These are phyloP conservation scores for Planococcus citri DNA, from an alignment of 1,140 invertebrate genomes.

Conservation along the genomic window DNA sequence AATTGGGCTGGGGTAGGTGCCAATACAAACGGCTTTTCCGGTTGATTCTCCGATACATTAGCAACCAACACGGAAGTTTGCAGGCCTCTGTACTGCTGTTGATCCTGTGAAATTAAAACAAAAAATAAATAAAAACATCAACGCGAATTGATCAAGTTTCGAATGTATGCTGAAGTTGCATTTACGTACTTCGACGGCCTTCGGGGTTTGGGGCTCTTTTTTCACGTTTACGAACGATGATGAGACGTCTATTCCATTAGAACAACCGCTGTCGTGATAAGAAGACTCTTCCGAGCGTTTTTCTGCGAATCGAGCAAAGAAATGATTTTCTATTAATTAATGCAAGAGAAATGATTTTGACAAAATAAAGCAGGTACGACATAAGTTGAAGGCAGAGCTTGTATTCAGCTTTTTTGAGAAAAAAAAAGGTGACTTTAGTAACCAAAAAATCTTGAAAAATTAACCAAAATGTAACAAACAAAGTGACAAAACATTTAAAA, in stretches of 20 bases:
- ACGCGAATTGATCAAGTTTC: neutral
- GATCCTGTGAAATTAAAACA: neutral
- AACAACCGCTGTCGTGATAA: neutral
- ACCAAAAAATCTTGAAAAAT: too few relatives aligned
- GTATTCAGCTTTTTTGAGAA: too few relatives aligned
- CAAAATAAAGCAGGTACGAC: too few relatives aligned
- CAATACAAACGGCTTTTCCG: constrained; percentile 55
- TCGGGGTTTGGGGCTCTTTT: constrained; percentile 14
- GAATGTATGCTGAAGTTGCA: too few relatives aligned
- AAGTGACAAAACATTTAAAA: too few relatives aligned
- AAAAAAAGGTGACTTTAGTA: too few relatives aligned
- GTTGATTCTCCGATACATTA: constrained; percentile 30
- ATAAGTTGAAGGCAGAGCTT: too few relatives aligned
- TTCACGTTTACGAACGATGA: neutral
- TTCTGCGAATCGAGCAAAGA: too few relatives aligned
- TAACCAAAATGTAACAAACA: too few relatives aligned
- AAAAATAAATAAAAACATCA: neutral
- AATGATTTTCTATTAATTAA: too few relatives aligned
- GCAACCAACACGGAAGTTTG: constrained; percentile 11
- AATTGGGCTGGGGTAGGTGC: constrained; percentile 87
- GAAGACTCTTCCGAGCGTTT: constrained; percentile 12
- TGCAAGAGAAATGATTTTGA: too few relatives aligned
- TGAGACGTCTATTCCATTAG: neutral
- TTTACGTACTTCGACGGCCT: too few relatives aligned
- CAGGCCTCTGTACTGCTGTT: neutral